Conservation (phyloP, 2,797 vertebrate species). For the Lacerta bilineata region DNA sequence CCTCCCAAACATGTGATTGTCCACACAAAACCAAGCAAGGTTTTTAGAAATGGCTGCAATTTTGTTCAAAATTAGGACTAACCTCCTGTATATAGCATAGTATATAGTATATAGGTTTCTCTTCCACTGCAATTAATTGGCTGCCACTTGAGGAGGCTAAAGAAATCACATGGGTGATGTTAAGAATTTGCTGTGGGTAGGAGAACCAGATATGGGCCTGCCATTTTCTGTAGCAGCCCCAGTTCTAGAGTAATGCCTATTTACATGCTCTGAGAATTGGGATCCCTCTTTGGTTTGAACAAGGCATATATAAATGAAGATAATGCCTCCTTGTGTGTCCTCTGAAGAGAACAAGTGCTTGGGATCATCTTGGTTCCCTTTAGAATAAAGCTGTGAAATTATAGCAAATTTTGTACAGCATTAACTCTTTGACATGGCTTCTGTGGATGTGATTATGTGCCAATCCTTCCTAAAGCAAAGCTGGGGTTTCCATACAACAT, state of each 20-base stretch:
- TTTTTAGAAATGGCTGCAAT: neutral
- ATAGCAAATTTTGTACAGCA: neutral
- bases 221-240: neutral
- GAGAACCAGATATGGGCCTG: neutral
- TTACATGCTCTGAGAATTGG: neutral
- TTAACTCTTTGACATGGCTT: neutral
- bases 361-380: neutral
- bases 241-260: neutral
- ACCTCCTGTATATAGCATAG: neutral
- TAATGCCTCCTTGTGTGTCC: neutral
- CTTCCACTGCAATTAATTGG: neutral
- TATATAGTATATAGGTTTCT: neutral
- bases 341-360: conserved; percentile 7
- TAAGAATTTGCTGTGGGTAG: neutral
- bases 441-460: neutral
- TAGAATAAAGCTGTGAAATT: neutral
- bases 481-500: neutral
- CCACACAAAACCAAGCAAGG: neutral
- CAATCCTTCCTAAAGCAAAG: neutral
- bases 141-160: neutral
- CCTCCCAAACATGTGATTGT: neutral
- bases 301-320: neutral
- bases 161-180: neutral
- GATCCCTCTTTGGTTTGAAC: neutral
- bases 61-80: neutral